phyloP scores from a whole-genome alignment of 2,888 invertebrate species.

The Spisula solida region DNA sequence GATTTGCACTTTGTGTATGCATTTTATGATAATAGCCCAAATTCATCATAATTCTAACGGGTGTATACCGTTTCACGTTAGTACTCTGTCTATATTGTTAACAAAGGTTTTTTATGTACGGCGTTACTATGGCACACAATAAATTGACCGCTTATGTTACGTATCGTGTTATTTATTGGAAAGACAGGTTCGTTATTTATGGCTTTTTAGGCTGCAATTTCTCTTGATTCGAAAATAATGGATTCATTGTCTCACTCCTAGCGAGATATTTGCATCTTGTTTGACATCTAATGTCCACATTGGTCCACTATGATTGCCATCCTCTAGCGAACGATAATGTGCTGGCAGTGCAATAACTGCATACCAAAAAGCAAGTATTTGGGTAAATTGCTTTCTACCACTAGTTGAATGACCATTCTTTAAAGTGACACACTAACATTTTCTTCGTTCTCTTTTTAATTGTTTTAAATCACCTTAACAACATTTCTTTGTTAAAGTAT shows the following conservation, averaged over 20 bases:
- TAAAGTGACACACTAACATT: too few species aligned
- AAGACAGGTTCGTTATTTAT: background rate
- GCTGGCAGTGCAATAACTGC: too few species aligned
- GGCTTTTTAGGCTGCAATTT: constrained; percentile 1
- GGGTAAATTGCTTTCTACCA: too few species aligned
- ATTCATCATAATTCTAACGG: too few species aligned
- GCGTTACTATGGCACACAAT: background rate
- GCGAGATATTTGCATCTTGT: background rate
- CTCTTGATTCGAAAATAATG: background rate
- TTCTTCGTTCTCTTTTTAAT: too few species aligned
- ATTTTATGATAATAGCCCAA: too few species aligned
- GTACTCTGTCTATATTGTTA: background rate
- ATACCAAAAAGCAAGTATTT: too few species aligned
- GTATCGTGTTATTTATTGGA: background rate
- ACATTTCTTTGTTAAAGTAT: too few species aligned
- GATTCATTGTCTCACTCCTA: background rate
- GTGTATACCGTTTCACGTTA: background rate
- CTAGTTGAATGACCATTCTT: too few species aligned
- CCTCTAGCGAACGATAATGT: background rate
- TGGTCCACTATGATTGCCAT: background rate
- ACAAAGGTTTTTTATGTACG: background rate
- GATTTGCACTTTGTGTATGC: too few species aligned
- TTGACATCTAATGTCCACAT: background rate
- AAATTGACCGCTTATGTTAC: background rate
- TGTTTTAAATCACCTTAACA: too few species aligned